Evolutionary conservation across 2,888 invertebrate genomes (phyloP).

Genomic region (Rotaria socialis): DNA sequence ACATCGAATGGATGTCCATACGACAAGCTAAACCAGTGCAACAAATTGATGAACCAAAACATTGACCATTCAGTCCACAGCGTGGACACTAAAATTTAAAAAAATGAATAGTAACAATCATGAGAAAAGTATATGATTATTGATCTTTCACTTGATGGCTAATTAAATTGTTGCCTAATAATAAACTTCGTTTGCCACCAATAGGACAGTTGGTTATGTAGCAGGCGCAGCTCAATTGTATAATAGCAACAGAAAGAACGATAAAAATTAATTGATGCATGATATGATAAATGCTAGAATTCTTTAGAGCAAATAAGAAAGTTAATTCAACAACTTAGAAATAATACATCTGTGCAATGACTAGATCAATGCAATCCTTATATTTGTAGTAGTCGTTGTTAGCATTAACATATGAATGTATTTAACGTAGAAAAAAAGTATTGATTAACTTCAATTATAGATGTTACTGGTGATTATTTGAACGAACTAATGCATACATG

Average conservation of each 20-base stretch:
- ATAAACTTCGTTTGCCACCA: constrained; percentile 41
- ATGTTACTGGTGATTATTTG: too few species aligned
- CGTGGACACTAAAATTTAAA: constrained; percentile 28
- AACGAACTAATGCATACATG: too few species aligned
- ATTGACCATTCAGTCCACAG: constrained; percentile 37
- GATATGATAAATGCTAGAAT: neutral
- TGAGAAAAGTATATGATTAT: neutral
- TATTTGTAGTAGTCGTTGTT: neutral
- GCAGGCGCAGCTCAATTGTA: neutral
- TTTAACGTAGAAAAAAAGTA: too few species aligned
- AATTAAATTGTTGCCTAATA: neutral
- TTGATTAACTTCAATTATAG: too few species aligned
- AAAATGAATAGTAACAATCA: neutral
- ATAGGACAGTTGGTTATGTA: constrained; percentile 46
- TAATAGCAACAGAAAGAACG: neutral
- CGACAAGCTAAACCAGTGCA: constrained; percentile 38
- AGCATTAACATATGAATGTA: too few species aligned
- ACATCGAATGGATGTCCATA: constrained; percentile 38
- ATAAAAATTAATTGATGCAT: neutral
- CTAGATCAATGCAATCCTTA: neutral
- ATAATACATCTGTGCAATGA: neutral
- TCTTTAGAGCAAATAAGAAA: neutral
- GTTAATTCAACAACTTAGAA: neutral
- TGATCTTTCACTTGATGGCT: neutral
- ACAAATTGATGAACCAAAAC: constrained; percentile 43